Conservation (phyloP, 2,113 vertebrate species). For the Cephalopterus ornatus region DNA sequence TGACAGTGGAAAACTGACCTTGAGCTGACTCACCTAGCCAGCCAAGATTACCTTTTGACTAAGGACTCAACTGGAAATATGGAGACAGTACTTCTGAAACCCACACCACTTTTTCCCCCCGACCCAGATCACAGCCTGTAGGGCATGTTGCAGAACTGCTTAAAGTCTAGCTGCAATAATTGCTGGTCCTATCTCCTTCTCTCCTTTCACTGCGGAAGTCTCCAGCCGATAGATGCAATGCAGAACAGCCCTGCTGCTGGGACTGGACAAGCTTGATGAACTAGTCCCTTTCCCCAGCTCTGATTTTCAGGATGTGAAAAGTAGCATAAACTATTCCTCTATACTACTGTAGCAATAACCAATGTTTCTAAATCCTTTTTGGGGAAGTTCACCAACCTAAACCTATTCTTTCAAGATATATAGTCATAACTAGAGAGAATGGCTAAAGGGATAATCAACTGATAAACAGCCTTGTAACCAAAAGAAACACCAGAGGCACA, state of each 20-base stretch:
- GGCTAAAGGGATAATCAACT: not conserved
- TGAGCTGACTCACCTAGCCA: not conserved
- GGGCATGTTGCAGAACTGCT: not conserved
- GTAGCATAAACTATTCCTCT: not conserved
- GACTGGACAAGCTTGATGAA: constrained; percentile 12
- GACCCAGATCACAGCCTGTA: not conserved
- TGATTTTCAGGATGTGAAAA: not conserved
- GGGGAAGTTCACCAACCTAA: not conserved
- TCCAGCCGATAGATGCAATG: not conserved
- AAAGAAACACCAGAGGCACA: not conserved
- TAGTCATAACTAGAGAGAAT: not conserved
- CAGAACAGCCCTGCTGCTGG: not conserved
- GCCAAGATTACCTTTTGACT: not conserved
- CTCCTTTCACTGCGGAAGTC: not conserved
- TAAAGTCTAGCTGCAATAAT: not conserved
- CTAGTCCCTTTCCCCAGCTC: not conserved
- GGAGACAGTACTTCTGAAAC: not conserved
- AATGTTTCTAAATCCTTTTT: not conserved
- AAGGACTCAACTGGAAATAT: not conserved
- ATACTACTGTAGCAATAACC: not conserved
- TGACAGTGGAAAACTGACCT: not conserved
- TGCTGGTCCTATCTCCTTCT: not conserved
- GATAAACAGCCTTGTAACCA: not conserved
- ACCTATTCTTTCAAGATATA: not conserved
- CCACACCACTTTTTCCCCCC: not conserved